phyloP scores from a whole-genome alignment of 2,113 vertebrate genomes.

The Ahaetulla prasina region DNA sequence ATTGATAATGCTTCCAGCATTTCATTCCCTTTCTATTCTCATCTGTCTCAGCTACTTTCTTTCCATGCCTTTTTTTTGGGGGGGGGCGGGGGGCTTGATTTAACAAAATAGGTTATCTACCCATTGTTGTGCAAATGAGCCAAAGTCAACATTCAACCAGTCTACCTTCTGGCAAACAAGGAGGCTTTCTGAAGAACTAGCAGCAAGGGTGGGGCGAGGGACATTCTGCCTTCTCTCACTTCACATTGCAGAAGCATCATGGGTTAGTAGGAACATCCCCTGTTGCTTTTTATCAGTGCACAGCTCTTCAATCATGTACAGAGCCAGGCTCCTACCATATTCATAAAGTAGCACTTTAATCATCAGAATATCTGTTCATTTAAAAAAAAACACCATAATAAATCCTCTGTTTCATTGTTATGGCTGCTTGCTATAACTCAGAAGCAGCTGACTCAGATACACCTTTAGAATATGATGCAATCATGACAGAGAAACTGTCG shows the following conservation, averaged over 20 bases:
- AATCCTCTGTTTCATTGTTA: constrained; percentile 24
- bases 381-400: neutral
- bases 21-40: constrained; percentile 18
- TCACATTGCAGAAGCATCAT: neutral
- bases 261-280: constrained; percentile 21
- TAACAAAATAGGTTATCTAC: neutral
- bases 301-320: constrained; percentile 32
- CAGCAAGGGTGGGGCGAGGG: neutral
- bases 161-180: neutral
- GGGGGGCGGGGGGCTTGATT: neutral
- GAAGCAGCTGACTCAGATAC: constrained; percentile 6
- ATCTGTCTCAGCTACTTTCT: neutral
- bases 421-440: neutral
- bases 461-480: constrained; percentile 15
- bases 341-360: constrained; percentile 39
- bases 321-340: constrained; percentile 28
- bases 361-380: constrained; percentile 30
- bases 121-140: neutral
- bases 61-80: neutral
- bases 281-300: constrained; percentile 32
- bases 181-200: constrained; percentile 9
- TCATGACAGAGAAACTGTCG: constrained; percentile 9
- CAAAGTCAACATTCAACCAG: constrained; percentile 6
- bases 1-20: constrained; percentile 28
- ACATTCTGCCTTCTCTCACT: neutral